phyloP scores from a whole-genome alignment of 2,888 invertebrate species.

The Syritta pipiens region DNA sequence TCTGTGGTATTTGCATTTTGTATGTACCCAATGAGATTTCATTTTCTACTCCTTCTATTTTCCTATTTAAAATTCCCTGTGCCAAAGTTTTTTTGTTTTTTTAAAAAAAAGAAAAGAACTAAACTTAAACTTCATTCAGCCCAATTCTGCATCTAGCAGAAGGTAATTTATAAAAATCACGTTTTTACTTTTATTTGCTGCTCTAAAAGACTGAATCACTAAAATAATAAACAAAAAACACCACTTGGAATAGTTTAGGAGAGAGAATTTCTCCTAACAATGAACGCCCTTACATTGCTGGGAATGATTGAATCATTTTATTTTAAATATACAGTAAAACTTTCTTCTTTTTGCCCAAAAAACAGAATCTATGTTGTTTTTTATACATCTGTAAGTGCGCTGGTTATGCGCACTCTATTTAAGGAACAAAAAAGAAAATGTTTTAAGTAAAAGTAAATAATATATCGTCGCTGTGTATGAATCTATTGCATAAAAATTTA shows the following conservation, averaged over 20 bases:
- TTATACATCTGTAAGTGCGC: constrained; percentile 15
- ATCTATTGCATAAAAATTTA: constrained; percentile 50
- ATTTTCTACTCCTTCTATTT: constrained; percentile 1
- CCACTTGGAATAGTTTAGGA: background rate
- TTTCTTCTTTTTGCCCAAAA: constrained; percentile 3
- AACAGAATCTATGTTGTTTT: constrained; percentile 1
- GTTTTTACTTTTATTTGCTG: constrained; percentile 48
- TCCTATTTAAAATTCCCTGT: constrained; percentile 33
- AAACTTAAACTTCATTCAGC: constrained; percentile 39
- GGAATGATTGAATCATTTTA: constrained; percentile 22
- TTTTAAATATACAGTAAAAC: background rate
- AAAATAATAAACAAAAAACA: constrained; percentile 9
- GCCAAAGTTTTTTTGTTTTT: constrained; percentile 35
- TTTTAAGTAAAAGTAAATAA: constrained; percentile 2
- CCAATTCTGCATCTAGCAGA: constrained; percentile 19
- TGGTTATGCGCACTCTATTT: constrained; percentile 21
- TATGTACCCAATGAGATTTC: constrained; percentile 4
- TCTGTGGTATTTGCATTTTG: constrained; percentile 29
- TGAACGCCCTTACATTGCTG: background rate
- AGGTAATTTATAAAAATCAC: background rate
- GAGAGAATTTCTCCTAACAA: background rate
- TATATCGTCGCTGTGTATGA: constrained; percentile 51
- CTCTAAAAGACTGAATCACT: constrained; percentile 61
- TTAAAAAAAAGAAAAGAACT: background rate
- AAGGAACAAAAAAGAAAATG: background rate